These are phyloP conservation scores for Poeciliopsis prolifica DNA, from an alignment of 2,113 vertebrate species.

Conservation along the genomic window DNA sequence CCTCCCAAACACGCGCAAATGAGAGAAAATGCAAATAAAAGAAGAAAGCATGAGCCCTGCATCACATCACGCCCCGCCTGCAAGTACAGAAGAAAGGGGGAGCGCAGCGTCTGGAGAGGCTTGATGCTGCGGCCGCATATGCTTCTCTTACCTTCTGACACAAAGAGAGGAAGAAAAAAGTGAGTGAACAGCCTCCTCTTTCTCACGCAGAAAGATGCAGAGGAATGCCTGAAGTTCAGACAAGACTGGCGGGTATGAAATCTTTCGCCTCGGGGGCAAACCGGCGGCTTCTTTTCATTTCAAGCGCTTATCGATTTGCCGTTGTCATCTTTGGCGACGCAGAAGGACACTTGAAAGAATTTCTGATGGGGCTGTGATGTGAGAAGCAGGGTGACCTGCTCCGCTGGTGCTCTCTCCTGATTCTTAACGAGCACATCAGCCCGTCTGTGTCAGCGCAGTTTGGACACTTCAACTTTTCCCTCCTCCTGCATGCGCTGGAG, in stretches of 20 bases:
- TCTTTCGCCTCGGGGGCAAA: conserved; percentile 92
- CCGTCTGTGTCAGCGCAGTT: conserved; percentile 50
- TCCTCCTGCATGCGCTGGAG: conserved; percentile 53
- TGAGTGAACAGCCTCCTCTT: conserved; percentile 74
- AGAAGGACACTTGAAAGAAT: conserved; percentile 99
- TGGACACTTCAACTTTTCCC: conserved; percentile 68
- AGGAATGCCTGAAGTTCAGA: conserved; percentile 86
- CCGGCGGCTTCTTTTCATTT: conserved; percentile 93
- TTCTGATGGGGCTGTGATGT: conserved; percentile 93
- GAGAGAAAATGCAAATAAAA: conserved; percentile 27
- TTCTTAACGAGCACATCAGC: conserved; percentile 91
- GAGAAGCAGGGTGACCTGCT: conserved; percentile 85
- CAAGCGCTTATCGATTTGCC: conserved; percentile 97
- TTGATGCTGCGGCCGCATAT: conserved; percentile 56
- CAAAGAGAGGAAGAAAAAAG: conserved; percentile 59
- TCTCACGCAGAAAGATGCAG: conserved; percentile 80
- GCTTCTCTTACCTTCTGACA: conserved; percentile 84
- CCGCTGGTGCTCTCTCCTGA: conserved; percentile 80
- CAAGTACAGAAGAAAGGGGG: conserved; percentile 47
- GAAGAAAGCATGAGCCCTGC: conserved; percentile 33
- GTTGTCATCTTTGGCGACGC: conserved; percentile 97
- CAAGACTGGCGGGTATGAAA: conserved; percentile 82
- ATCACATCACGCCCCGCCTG: conserved; percentile 42
- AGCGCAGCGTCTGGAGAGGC: conserved; percentile 47
- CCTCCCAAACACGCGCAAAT: background rate